phyloP scores from a whole-genome alignment of 2,113 vertebrate species.

The Turnix velox region DNA sequence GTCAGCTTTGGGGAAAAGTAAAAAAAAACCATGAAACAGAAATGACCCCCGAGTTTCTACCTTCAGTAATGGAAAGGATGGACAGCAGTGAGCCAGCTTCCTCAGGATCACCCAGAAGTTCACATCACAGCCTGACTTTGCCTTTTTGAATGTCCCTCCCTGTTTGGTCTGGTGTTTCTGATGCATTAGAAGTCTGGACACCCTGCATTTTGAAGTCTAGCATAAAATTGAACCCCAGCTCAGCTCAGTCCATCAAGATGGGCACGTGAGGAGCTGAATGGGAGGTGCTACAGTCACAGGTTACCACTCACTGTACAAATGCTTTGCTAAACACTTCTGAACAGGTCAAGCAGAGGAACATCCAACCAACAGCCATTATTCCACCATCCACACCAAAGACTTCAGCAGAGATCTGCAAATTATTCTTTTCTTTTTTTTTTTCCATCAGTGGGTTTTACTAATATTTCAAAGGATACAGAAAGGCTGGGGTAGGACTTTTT shows the following conservation, averaged over 20 bases:
- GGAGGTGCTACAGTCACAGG: not conserved
- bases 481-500: too few species aligned
- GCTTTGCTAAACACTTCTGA: not conserved
- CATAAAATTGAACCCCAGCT: not conserved
- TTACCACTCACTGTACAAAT: not conserved
- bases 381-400: not conserved
- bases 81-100: not conserved
- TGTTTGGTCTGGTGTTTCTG: not conserved
- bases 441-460: not conserved
- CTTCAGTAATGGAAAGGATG: slow-evolving; percentile 18
- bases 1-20: slow-evolving; percentile 38
- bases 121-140: not conserved
- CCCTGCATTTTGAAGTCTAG: not conserved
- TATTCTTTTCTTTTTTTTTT: accelerated
- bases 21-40: slow-evolving; percentile 35
- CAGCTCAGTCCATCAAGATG: not conserved
- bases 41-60: slow-evolving; percentile 16
- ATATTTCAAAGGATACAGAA: not conserved
- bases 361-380: not conserved
- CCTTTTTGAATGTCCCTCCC: not conserved
- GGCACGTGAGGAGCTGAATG: not conserved
- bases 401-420: not conserved
- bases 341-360: not conserved
- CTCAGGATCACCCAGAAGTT: not conserved
- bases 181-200: not conserved